Base-by-base conservation (phyloP, 2,888 invertebrate genomes). In the Euclidia mi region DNA sequence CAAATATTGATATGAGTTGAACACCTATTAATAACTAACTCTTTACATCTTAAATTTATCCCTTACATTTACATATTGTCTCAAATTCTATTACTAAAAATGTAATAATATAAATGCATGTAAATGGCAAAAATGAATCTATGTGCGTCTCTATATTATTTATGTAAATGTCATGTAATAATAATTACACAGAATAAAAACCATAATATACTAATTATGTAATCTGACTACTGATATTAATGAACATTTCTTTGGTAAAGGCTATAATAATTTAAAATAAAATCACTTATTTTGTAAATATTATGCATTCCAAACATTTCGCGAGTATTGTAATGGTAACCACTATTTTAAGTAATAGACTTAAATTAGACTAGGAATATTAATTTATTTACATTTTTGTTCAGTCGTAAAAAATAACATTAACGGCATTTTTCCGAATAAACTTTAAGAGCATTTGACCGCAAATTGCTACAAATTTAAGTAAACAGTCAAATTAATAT, bases 41-140 rank as follows among this genome's bases (percentile, higher is more conserved):
- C 65, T 66, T 69, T 77, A 74, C 67, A 76, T 59, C 66, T 62
- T 71, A 65, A 11, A 49, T 37, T 67, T 66, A 60, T 29, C 52
- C 81, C 82, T 85, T 84, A 56, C n/a, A 73, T 72, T 79, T 87
- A 87, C 79, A 91, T 92, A 92, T 92, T 92, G 92, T 92, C 92
- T 80, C 85, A 81, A 79, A 84, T 81, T 87, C 85, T 85, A 83
- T 71, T 66, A 71, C 82, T 89, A 90, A 77, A 14, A 38, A 43
- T 17, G 32, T 34, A 34, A 29, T 53, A 44, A 45, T 41, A 28
- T 67, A 63, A 65, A 71, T 75, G 76, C 63, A 51, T 58, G 34
- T 58, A 48, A 66, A 66, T 69, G 55, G 63, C 59, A 66, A 66
- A 43, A 67, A 62, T 49, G 56, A 60, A 62, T 56, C 50, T 68